Conservation (phyloP, 2,888 invertebrate genomes). For the Vesta saturnalis region DNA sequence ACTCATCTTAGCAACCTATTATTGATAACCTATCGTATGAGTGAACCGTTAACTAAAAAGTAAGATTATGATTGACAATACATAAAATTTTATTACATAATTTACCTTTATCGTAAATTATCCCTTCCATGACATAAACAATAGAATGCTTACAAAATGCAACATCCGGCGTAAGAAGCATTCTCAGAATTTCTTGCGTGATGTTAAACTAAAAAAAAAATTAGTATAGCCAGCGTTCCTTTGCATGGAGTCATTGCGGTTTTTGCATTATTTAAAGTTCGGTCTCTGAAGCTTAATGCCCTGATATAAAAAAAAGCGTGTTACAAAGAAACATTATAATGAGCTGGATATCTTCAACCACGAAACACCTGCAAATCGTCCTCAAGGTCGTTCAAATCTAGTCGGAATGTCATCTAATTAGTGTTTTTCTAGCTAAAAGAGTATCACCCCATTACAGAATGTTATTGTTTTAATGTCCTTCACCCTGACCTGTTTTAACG, state of each 20-base stretch:
- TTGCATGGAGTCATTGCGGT: constrained; percentile 1
- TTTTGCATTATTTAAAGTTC: neutral
- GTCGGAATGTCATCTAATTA: constrained; percentile 39
- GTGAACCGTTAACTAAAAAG: too few relatives aligned
- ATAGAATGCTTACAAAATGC: too few relatives aligned
- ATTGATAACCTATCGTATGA: too few relatives aligned
- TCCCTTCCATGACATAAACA: too few relatives aligned
- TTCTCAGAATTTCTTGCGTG: too few relatives aligned
- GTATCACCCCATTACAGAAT: constrained; percentile 24
- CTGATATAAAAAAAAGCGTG: neutral
- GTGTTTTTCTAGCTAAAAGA: constrained; percentile 27
- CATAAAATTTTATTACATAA: too few relatives aligned
- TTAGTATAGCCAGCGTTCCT: too few relatives aligned
- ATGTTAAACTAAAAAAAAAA: too few relatives aligned
- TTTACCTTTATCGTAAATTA: too few relatives aligned
- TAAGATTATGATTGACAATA: too few relatives aligned
- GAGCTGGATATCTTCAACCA: neutral
- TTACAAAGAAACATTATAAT: neutral
- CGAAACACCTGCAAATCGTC: neutral
- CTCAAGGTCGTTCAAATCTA: constrained; percentile 35
- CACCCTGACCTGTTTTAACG: constrained; percentile 42
- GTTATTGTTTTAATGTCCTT: constrained; percentile 43
- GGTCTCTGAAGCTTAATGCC: neutral
- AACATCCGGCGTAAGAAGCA: too few relatives aligned
- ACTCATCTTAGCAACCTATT: too few relatives aligned